Conservation (phyloP, 1,140 invertebrate species). For the Hyles euphorbiae region DNA sequence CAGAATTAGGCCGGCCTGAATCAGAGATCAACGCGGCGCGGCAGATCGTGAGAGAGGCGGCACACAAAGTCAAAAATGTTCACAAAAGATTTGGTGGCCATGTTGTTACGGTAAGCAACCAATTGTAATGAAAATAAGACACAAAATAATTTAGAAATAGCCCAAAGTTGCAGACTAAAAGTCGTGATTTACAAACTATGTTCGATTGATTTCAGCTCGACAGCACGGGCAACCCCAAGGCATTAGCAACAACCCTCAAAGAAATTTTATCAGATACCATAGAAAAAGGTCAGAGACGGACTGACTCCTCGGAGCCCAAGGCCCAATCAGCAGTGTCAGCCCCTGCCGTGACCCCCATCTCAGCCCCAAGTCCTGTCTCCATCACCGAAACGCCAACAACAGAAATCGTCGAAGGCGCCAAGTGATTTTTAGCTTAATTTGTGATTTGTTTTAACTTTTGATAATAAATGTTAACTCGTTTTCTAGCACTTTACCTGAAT, state of each 20-base stretch:
- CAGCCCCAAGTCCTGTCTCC: slow-evolving; percentile 8
- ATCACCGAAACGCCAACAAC: slow-evolving; percentile 7
- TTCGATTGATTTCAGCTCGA: slow-evolving; percentile 35
- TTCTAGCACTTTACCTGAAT: background rate
- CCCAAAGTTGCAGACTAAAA: background rate
- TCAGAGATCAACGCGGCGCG: slow-evolving; percentile 55
- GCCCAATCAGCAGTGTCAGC: slow-evolving; percentile 33
- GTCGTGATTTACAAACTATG: no score
- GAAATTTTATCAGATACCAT: slow-evolving; percentile 62
- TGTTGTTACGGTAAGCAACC: slow-evolving; percentile 47
- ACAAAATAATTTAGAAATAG: no score
- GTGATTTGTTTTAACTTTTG: slow-evolving; percentile 46
- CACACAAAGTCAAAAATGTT: slow-evolving; percentile 59
- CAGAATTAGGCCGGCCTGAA: slow-evolving; percentile 55
- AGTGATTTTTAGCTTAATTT: slow-evolving; percentile 29
- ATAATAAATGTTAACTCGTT: slow-evolving; percentile 30
- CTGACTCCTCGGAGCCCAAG: slow-evolving; percentile 12
- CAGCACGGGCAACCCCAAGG: slow-evolving; percentile 52
- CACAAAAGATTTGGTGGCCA: slow-evolving; percentile 58
- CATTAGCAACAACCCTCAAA: slow-evolving; percentile 49
- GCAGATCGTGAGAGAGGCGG: slow-evolving; percentile 55
- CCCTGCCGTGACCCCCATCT: slow-evolving; percentile 28
- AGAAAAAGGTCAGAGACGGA: slow-evolving; percentile 32
- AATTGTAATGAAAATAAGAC: background rate
- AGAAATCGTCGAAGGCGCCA: slow-evolving; percentile 12